These are phyloP conservation scores for Helicoverpa zea DNA, from an alignment of 1,140 invertebrate genomes.

Conservation along the genomic window DNA sequence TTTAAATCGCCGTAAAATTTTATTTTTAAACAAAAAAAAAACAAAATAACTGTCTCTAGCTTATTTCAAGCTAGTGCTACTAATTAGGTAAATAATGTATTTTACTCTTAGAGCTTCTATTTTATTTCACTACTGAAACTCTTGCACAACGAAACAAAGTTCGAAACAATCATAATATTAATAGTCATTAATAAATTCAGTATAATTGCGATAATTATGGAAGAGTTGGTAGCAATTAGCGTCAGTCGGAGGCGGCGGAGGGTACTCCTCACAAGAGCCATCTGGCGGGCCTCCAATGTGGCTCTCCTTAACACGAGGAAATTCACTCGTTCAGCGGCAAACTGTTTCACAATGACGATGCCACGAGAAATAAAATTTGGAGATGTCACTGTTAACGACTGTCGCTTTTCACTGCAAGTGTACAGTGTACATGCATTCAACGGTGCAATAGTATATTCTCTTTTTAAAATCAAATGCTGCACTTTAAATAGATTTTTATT, in stretches of 20 bases:
- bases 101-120: conserved; percentile 43
- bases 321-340: conserved; percentile 59
- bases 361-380: conserved; percentile 61
- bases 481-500: too few species aligned
- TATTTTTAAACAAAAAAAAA: background rate
- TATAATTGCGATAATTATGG: conserved; percentile 81
- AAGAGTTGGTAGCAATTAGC: conserved; percentile 82
- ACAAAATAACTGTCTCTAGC: too few species aligned
- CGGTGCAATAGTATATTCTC: too few species aligned
- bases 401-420: conserved; percentile 10
- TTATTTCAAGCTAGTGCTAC: too few species aligned
- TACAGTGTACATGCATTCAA: background rate
- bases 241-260: conserved; percentile 70
- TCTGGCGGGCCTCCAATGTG: conserved; percentile 78
- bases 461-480: background rate
- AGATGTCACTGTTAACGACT: conserved; percentile 47
- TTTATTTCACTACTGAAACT: conserved; percentile 8
- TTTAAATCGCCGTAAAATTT: background rate
- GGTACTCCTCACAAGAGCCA: conserved; percentile 75
- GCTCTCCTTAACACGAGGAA: conserved; percentile 62
- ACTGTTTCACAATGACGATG: conserved; percentile 66
- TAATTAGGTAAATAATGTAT: background rate
- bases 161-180: conserved; percentile 59
- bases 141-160: conserved; percentile 14
- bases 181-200: conserved; percentile 76